These are phyloP conservation scores for Calameuta pallipes DNA, from an alignment of 2,888 invertebrate species.

Conservation along the genomic window DNA sequence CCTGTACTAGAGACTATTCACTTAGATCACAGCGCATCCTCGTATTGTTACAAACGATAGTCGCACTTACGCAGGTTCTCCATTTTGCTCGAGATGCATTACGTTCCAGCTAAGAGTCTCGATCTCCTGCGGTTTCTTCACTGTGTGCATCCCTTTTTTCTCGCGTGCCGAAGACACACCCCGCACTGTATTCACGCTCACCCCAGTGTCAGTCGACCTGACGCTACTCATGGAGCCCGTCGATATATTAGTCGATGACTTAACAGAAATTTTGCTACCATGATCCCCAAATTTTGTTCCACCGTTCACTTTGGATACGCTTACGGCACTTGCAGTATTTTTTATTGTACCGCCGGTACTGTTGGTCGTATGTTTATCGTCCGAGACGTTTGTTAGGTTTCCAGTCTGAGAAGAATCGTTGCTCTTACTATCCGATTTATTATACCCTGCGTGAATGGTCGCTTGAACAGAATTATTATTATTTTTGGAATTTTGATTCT, in stretches of 20 bases:
- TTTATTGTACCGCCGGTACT: not conserved
- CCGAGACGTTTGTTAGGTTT: not conserved
- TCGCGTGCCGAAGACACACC: constrained; percentile 60
- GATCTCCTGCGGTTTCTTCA: constrained; percentile 58
- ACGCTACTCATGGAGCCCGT: constrained; percentile 52
- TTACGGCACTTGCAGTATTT: not conserved
- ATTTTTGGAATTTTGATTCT: not conserved
- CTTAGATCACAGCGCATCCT: not conserved
- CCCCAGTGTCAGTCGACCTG: constrained; percentile 61
- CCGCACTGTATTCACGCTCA: constrained; percentile 60
- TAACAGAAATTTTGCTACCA: constrained; percentile 48
- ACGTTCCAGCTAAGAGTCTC: constrained; percentile 63
- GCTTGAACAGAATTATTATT: not conserved
- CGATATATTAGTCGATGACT: constrained; percentile 52
- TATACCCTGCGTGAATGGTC: not conserved
- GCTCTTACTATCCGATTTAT: not conserved
- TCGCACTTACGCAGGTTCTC: constrained; percentile 53
- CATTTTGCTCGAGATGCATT: constrained; percentile 51
- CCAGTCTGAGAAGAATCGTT: not conserved
- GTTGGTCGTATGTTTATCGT: not conserved
- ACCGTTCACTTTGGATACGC: not conserved
- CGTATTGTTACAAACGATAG: not conserved
- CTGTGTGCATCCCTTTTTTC: constrained; percentile 56
- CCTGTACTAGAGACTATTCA: not conserved
- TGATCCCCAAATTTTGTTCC: constrained; percentile 23